Evolutionary conservation across 2,797 vertebrate genomes (phyloP), one percentile per base, ranked within the genome.

Genomic region (Urophycis tenuis): DNA sequence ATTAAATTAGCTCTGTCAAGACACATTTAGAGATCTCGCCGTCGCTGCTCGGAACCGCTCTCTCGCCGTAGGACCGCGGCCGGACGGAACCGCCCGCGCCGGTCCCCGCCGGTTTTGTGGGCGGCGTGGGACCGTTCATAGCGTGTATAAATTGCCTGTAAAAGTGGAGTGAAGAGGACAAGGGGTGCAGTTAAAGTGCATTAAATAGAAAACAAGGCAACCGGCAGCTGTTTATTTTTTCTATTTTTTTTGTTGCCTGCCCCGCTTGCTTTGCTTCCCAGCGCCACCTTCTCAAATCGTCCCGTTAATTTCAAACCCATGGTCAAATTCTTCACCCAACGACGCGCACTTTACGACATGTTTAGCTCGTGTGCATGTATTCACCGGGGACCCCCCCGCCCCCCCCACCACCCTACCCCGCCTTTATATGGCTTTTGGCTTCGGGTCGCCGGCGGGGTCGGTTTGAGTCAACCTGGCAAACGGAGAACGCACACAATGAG

Each of bases 21-120:
- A 91, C 91, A 90, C 79, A 86, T 85, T 89, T 88, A 80, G 71
- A 77, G 75, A 85, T 33, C 78, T 88, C 81, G 73, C 88, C 85
- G 90, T 90, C 89, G 82, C 85, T 84, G 81, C 77, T 80, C 79
- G 74, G 82, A 82, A 80, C 85, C 82, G 19, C 39, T 69, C 78
- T 75, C 77, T 86, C 76, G 79, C 76, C 83, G 36, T 67, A 30
- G 78, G 82, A 73, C 36, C 79, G 81, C 79, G 79, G 72, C 83
- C 81, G 83, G 85, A 71, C 81, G 85, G 85, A 79, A 78, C 33
- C 75, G 71, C 34, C 0, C 32, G 15, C 69, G 49, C 53, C 11
- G 1, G 79, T 82, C 76, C n/a, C n/a, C 76, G 1, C 78, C 74
- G 2, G 60, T 76, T 76, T 73, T 72, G 30, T 71, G 78, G 78